A percentile compares a stretch with the other conserved stretches of the same genome.
Evolutionary conservation across 2,797 vertebrate genomes (phyloP).

Genomic region (Kryptopterus vitreolus): DNA sequence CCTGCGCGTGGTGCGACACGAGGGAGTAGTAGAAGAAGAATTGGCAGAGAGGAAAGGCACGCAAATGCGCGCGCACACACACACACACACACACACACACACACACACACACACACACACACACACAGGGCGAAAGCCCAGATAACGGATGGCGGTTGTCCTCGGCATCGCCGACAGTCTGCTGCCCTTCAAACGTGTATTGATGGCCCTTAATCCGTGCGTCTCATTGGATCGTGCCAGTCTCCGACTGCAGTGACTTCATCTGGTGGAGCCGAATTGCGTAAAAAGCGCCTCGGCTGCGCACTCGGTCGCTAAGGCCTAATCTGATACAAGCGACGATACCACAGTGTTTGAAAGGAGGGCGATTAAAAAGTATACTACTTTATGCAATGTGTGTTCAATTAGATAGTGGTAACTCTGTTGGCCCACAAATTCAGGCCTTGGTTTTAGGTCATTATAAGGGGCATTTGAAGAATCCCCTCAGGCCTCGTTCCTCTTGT

Average conservation of each 20-base stretch:
- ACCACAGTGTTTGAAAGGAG: not conserved
- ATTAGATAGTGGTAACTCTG: slow-evolving; percentile 2
- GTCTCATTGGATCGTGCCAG: slow-evolving; percentile 30
- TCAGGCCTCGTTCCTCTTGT: too few relatives aligned
- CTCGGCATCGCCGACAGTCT: slow-evolving; percentile 27
- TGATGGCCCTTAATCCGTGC: slow-evolving; percentile 31
- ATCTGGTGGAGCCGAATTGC: slow-evolving; percentile 20
- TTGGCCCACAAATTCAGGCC: slow-evolving; percentile 21
- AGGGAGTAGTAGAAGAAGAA: slow-evolving; percentile 64
- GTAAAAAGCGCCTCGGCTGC: slow-evolving; percentile 23
- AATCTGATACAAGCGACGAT: slow-evolving; percentile 16
- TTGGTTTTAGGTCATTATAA: slow-evolving; percentile 10
- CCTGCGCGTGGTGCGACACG: slow-evolving; percentile 61
- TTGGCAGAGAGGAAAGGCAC: slow-evolving; percentile 62
- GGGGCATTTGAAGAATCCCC: slow-evolving; percentile 5
- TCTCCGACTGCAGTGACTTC: slow-evolving; percentile 16
- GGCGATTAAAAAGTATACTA: slow-evolving; percentile 9
- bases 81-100: slow-evolving; percentile 24
- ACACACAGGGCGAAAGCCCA: slow-evolving; percentile 1
- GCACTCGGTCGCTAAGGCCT: slow-evolving; percentile 12
- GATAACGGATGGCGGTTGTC: slow-evolving; percentile 41
- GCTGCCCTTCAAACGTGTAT: slow-evolving; percentile 44
- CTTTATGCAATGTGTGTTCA: slow-evolving; percentile 4
- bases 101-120: slow-evolving; percentile 38
- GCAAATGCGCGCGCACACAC: slow-evolving; percentile 34